Conservation (phyloP, 2,888 invertebrate genomes). For the Parnassius smintheus region DNA sequence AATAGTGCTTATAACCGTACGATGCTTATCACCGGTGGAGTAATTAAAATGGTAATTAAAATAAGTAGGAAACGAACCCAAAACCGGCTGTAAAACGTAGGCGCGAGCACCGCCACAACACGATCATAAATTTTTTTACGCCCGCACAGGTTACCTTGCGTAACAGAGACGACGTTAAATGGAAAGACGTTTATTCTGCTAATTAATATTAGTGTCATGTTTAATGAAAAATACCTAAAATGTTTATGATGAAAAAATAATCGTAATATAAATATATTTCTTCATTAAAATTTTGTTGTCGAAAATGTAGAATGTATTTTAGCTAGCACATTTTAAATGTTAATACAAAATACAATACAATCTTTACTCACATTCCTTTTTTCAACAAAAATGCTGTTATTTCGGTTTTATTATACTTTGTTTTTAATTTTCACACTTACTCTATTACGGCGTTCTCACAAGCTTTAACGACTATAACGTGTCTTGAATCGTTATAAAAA, state of each 20-base stretch:
- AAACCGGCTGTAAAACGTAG: constrained; percentile 63
- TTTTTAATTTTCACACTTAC: constrained; percentile 10
- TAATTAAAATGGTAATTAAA: constrained; percentile 74
- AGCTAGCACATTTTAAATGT: no score
- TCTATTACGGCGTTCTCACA: constrained; percentile 22
- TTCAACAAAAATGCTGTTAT: no score
- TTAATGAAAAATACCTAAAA: not conserved
- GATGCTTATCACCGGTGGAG: constrained; percentile 63
- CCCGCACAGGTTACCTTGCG: constrained; percentile 46
- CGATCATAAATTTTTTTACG: constrained; percentile 65
- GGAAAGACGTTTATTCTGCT: constrained; percentile 9
- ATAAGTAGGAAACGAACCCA: constrained; percentile 67
- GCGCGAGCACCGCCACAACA: constrained; percentile 55
- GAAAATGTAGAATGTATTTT: no score
- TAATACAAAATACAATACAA: no score
- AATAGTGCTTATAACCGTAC: constrained; percentile 50
- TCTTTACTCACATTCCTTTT: no score
- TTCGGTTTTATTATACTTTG: no score
- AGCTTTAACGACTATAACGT: constrained; percentile 16
- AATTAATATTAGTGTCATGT: constrained; percentile 10
- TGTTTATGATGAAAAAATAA: not conserved
- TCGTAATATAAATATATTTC: not conserved
- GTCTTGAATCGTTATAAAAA: constrained; percentile 21
- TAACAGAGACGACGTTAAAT: constrained; percentile 39
- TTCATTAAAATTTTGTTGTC: no score